These are phyloP conservation scores for Rhinopomastus cyanomelas DNA, from an alignment of 2,113 vertebrate genomes.

Conservation along the genomic window DNA sequence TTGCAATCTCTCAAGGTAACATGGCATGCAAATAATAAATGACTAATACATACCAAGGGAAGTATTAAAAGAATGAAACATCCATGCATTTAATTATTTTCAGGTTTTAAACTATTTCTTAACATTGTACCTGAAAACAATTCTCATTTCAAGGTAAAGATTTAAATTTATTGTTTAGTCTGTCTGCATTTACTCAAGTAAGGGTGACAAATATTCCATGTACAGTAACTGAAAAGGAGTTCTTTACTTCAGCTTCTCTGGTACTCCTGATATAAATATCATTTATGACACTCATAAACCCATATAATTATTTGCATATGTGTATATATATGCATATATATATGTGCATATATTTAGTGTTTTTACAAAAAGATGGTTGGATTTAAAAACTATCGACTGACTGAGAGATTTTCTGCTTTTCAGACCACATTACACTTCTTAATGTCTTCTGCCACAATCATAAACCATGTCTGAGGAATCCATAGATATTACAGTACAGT, in stretches of 20 bases:
- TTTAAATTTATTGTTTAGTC: neutral
- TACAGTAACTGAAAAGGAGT: neutral
- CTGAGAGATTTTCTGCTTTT: neutral
- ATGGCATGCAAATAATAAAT: neutral
- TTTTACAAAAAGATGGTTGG: neutral
- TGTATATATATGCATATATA: too few relatives aligned
- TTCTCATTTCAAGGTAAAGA: neutral
- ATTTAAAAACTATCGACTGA: neutral
- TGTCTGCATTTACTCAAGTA: neutral
- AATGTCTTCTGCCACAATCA: neutral
- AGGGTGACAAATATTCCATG: neutral
- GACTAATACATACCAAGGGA: neutral
- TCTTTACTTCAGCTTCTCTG: neutral
- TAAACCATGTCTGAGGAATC: neutral
- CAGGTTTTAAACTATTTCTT: neutral
- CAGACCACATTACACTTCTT: neutral
- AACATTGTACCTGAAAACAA: neutral
- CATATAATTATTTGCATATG: neutral
- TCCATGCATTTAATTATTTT: neutral
- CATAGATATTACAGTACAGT: neutral
- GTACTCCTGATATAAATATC: neutral
- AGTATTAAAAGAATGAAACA: neutral
- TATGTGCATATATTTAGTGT: neutral
- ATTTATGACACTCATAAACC: neutral
- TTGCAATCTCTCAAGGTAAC: neutral